A percentile compares a stretch with the other conserved stretches of the same genome.
These are phyloP conservation scores for Drosophila koepferae DNA, from an alignment of 2,888 invertebrate species.

Conservation along the genomic window DNA sequence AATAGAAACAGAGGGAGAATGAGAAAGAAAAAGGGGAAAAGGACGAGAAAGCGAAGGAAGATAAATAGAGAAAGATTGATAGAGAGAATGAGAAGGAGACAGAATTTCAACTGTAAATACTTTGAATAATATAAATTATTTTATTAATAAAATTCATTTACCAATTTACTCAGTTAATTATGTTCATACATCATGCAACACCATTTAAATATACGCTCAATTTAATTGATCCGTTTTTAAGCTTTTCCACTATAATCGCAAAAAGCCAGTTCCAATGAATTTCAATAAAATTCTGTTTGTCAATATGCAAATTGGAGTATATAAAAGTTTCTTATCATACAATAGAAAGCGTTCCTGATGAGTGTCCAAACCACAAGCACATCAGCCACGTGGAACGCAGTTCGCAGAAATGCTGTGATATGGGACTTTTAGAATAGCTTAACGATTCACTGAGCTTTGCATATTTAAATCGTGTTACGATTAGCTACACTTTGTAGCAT, in stretches of 20 bases:
- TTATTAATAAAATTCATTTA: background rate
- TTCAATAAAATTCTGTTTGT: constrained; percentile 1
- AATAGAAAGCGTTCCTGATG: background rate
- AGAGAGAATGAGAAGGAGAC: background rate
- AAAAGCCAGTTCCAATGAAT: background rate
- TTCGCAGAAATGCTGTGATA: background rate
- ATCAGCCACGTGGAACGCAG: background rate
- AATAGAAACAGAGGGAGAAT: background rate
- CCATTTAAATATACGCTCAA: background rate
- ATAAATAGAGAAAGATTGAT: background rate
- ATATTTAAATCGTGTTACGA: constrained; percentile 63
- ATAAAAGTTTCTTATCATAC: constrained; percentile 13
- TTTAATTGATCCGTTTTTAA: constrained; percentile 18
- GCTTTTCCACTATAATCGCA: background rate
- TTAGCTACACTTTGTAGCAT: constrained; percentile 43
- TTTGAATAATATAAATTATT: background rate
- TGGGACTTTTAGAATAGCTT: background rate
- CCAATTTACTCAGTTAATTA: background rate
- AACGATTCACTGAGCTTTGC: constrained; percentile 51
- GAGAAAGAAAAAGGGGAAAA: background rate
- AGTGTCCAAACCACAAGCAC: background rate
- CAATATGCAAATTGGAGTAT: constrained; percentile 40
- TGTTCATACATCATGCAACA: background rate
- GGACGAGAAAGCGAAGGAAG: background rate
- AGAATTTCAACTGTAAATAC: too few species aligned